Conservation (phyloP, 2,113 vertebrate genomes). For the Sinocyclocheilus grahami region DNA sequence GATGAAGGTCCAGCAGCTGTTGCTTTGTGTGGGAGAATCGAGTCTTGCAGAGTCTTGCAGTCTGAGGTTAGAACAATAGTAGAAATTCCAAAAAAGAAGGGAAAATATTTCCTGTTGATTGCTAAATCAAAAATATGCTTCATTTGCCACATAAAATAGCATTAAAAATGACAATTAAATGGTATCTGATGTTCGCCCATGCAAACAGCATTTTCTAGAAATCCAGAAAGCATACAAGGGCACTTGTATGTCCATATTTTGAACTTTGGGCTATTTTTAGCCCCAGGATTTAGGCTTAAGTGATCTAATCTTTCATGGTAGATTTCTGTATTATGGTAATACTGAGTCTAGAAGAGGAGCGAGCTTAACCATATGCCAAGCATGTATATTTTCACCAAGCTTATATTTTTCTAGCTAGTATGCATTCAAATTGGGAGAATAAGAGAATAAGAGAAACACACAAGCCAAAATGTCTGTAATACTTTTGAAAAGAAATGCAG, state of each 20-base stretch:
- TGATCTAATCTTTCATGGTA: constrained; percentile 68
- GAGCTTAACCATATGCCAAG: constrained; percentile 56
- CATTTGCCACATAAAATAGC: background rate
- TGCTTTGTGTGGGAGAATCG: background rate
- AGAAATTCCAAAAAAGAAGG: background rate
- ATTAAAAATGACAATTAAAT: background rate
- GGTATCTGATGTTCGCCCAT: background rate
- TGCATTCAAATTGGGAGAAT: background rate
- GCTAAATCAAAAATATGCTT: background rate
- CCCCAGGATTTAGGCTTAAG: constrained; percentile 48
- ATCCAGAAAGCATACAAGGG: constrained; percentile 36
- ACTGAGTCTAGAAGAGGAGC: constrained; percentile 56
- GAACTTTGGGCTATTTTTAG: constrained; percentile 48
- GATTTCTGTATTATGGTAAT: constrained; percentile 70
- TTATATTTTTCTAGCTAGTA: constrained; percentile 12
- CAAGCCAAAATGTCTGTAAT: background rate
- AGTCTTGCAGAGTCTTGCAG: too few species aligned
- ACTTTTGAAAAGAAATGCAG: background rate
- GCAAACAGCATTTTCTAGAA: background rate
- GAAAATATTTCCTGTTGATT: background rate
- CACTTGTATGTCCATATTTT: constrained; percentile 32
- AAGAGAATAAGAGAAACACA: background rate
- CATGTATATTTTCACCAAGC: background rate
- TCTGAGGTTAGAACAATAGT: background rate
- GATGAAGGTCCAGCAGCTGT: background rate